These are phyloP conservation scores for Vanessa cardui DNA, from an alignment of 2,888 invertebrate species.

Conservation along the genomic window DNA sequence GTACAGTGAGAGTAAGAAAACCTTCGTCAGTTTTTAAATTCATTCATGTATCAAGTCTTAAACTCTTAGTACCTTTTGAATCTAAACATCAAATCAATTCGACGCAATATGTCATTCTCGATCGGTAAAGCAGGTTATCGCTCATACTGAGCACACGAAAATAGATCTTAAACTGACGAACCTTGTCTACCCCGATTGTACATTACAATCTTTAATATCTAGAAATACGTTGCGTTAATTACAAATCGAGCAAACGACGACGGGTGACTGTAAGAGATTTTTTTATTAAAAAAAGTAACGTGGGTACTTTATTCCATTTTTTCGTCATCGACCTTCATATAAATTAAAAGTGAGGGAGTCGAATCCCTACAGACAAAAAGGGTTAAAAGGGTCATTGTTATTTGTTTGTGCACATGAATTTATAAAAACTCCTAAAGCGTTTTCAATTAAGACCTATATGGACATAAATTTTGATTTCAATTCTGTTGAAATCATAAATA, in stretches of 20 bases:
- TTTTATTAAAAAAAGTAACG: neutral
- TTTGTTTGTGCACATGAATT: slow-evolving; percentile 22
- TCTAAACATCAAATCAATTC: too few relatives aligned
- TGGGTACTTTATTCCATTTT: neutral
- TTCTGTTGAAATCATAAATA: neutral
- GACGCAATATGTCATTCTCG: too few relatives aligned
- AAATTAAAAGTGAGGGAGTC: slow-evolving; percentile 21
- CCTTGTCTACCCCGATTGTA: too few relatives aligned
- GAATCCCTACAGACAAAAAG: slow-evolving; percentile 16
- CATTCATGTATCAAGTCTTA: too few relatives aligned
- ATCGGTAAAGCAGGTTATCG: too few relatives aligned
- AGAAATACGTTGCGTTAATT: too few relatives aligned
- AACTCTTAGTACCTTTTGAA: too few relatives aligned
- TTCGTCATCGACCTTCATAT: slow-evolving; percentile 13
- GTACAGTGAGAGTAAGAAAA: too few relatives aligned
- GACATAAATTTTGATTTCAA: neutral
- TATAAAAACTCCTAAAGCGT: slow-evolving; percentile 10
- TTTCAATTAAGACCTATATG: slow-evolving; percentile 11
- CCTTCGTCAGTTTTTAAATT: too few relatives aligned
- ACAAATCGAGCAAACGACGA: neutral
- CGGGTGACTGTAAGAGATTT: neutral
- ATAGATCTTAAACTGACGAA: too few relatives aligned
- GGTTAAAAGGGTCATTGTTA: slow-evolving; percentile 14
- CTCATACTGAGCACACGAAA: too few relatives aligned
- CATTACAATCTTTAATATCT: too few relatives aligned